Conservation (phyloP, 2,113 vertebrate species). For the Lepidothrix coronata region DNA sequence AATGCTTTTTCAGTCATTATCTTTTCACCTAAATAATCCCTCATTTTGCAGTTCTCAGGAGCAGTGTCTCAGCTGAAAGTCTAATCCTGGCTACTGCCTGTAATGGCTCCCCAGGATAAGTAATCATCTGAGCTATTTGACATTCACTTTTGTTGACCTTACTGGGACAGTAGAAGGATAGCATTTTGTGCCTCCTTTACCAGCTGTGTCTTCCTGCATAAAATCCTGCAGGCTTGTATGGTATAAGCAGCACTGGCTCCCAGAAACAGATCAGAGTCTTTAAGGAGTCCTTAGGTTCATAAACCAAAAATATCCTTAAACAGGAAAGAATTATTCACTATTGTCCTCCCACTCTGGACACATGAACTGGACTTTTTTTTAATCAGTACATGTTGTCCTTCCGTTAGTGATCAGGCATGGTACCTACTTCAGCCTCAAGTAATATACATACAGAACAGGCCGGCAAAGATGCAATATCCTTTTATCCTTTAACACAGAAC, state of each 20-base stretch:
- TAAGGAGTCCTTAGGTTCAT: neutral
- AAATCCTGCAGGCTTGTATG: neutral
- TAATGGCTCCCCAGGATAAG: slow-evolving; percentile 42
- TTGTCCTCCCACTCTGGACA: neutral
- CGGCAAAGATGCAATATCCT: neutral
- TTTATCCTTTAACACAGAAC: neutral
- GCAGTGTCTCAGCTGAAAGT: slow-evolving; percentile 36
- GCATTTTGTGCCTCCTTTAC: neutral
- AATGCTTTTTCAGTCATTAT: slow-evolving; percentile 56
- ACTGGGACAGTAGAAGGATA: neutral
- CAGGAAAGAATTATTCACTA: neutral
- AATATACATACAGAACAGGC: neutral
- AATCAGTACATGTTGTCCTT: neutral
- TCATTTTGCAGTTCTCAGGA: slow-evolving; percentile 52
- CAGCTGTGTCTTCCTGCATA: neutral
- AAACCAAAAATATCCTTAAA: neutral
- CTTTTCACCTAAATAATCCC: slow-evolving; percentile 64
- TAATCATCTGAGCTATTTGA: slow-evolving; percentile 53
- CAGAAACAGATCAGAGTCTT: neutral
- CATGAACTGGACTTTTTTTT: neutral
- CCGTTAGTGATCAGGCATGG: neutral
- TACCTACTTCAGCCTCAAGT: neutral
- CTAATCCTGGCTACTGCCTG: slow-evolving; percentile 45
- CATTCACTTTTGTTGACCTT: slow-evolving; percentile 47
- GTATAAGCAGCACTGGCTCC: neutral